A percentile compares a stretch with the other conserved stretches of the same genome.
Evolutionary conservation across 2,113 vertebrate genomes (phyloP).

Genomic region (Chaetura pelagica): DNA sequence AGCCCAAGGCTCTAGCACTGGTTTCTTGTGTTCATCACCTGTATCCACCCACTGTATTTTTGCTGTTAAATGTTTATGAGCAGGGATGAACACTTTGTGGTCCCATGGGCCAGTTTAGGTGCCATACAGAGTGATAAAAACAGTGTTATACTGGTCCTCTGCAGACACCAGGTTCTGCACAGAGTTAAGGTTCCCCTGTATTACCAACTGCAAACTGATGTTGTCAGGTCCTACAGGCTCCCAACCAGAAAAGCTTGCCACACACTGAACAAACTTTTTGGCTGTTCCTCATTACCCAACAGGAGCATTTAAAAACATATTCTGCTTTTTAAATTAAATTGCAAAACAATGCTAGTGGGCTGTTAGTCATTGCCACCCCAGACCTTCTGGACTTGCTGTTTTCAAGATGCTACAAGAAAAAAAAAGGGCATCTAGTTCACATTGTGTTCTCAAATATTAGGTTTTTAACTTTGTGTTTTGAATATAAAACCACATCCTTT

Average conservation of each 20-base stretch:
- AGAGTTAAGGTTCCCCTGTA: neutral
- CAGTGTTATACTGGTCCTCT: neutral
- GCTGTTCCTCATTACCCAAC: neutral
- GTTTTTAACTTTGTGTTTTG: neutral
- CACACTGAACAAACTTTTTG: neutral
- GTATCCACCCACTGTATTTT: neutral
- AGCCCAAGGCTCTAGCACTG: neutral
- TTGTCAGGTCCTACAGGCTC: neutral
- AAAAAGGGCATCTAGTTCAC: neutral
- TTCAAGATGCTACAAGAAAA: neutral
- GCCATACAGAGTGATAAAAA: neutral
- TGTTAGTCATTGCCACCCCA: neutral
- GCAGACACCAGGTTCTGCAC: neutral
- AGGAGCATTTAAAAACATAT: neutral
- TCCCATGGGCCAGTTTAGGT: no score
- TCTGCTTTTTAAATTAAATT: neutral
- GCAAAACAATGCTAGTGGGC: neutral
- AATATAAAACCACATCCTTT: neutral
- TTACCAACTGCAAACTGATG: neutral
- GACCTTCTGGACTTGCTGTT: neutral
- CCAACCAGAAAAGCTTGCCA: neutral
- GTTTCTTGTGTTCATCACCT: neutral
- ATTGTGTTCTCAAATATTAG: neutral
- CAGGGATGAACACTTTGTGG: neutral
- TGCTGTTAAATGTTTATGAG: neutral